phyloP scores from a whole-genome alignment of 2,797 vertebrate genomes.

The Echeneis naucrates region DNA sequence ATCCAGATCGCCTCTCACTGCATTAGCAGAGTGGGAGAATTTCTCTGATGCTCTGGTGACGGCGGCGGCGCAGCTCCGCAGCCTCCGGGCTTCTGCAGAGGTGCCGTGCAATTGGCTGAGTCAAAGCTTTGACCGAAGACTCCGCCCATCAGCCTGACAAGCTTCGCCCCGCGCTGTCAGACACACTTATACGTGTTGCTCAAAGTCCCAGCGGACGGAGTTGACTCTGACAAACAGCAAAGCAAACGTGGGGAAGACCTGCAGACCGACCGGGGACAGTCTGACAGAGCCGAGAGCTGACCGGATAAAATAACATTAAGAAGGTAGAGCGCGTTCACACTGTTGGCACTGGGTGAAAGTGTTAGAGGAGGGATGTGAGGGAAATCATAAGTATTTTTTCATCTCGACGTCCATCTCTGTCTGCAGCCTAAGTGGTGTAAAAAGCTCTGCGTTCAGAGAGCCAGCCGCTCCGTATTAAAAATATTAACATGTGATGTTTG shows the following conservation, averaged over 20 bases:
- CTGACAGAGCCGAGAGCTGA: constrained; percentile 15
- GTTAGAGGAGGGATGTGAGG: background rate
- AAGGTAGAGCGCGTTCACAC: constrained; percentile 40
- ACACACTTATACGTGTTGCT: constrained; percentile 71
- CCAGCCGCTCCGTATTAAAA: constrained; percentile 27
- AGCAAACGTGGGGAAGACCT: constrained; percentile 28
- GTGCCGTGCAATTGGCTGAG: constrained; percentile 84
- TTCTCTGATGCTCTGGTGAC: constrained; percentile 21
- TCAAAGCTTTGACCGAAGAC: constrained; percentile 74
- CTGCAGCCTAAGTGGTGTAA: constrained; percentile 1
- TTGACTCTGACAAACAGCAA: constrained; percentile 60
- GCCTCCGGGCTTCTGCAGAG: constrained; percentile 64
- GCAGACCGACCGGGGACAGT: constrained; percentile 7
- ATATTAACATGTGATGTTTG: constrained; percentile 56
- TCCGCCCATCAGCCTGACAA: constrained; percentile 80
- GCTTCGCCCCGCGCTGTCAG: constrained; percentile 76
- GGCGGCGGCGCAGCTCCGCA: background rate
- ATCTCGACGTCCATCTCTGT: constrained; percentile 15
- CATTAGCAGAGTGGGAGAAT: background rate
- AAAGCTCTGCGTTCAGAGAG: constrained; percentile 13
- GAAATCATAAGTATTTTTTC: constrained; percentile 2
- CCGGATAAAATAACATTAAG: constrained; percentile 10
- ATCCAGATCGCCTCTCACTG: background rate
- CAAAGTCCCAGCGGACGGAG: constrained; percentile 69
- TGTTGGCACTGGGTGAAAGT: background rate